phyloP scores from a whole-genome alignment of 2,888 invertebrate genomes.

The Arenicola marina region DNA sequence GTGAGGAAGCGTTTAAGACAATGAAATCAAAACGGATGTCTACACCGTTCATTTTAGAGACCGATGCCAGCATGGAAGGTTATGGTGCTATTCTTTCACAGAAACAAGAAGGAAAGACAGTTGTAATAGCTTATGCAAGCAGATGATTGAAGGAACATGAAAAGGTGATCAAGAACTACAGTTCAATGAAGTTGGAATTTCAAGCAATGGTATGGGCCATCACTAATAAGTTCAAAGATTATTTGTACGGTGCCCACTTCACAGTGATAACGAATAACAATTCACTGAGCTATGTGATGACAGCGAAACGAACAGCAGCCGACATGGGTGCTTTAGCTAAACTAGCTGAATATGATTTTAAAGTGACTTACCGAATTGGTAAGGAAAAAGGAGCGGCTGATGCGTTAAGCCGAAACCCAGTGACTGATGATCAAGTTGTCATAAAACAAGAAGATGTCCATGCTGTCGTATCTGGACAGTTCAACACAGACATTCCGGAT shows the following conservation, averaged over 20 bases:
- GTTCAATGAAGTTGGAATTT: slow-evolving; percentile 5
- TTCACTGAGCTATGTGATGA: not conserved
- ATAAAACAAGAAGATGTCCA: not conserved
- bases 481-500: not conserved
- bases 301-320: not conserved
- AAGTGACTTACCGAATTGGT: not conserved
- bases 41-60: not conserved
- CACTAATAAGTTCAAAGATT: not conserved
- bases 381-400: not conserved
- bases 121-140: slow-evolving; percentile 1
- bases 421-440: not conserved
- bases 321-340: not conserved
- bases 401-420: not conserved
- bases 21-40: not conserved
- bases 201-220: not conserved
- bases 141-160: not conserved
- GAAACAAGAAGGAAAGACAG: not conserved
- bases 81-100: slow-evolving; percentile 2
- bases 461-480: not conserved
- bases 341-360: not conserved
- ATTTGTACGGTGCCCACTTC: not conserved
- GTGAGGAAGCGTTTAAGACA: not conserved
- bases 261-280: not conserved
- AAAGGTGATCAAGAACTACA: not conserved
- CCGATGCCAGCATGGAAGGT: not conserved